These are phyloP conservation scores for Esox niger DNA, from an alignment of 2,113 vertebrate species.

Conservation along the genomic window DNA sequence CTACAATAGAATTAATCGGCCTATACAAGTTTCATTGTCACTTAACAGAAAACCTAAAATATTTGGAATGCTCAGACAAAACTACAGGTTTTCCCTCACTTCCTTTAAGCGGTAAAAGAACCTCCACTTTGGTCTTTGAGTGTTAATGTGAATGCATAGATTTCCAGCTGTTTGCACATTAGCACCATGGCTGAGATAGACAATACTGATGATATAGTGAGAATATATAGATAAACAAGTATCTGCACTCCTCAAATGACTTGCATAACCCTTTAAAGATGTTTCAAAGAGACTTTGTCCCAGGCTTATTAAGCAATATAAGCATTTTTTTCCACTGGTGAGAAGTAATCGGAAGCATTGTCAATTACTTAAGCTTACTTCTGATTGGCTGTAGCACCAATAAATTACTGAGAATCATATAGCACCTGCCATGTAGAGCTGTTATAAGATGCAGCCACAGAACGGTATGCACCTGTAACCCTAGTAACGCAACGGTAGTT, in stretches of 20 bases:
- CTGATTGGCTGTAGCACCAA: slow-evolving; percentile 37
- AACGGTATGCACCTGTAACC: neutral
- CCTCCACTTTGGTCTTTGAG: slow-evolving; percentile 64
- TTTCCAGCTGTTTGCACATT: slow-evolving; percentile 19
- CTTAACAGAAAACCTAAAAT: slow-evolving; percentile 37
- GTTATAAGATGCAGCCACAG: slow-evolving; percentile 2
- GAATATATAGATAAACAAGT: slow-evolving; percentile 7
- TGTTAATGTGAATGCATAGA: slow-evolving; percentile 47
- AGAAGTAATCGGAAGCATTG: slow-evolving; percentile 11
- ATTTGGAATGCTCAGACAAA: slow-evolving; percentile 55
- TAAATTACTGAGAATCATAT: slow-evolving; percentile 19
- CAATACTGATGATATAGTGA: slow-evolving; percentile 58
- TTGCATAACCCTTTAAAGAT: slow-evolving; percentile 41
- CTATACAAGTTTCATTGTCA: slow-evolving; percentile 18
- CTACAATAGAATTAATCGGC: slow-evolving; percentile 23
- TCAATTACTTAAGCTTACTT: slow-evolving; percentile 5
- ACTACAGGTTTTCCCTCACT: slow-evolving; percentile 60
- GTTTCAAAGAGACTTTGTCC: slow-evolving; percentile 54
- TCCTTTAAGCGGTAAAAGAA: slow-evolving; percentile 43
- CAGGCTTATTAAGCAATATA: slow-evolving; percentile 37
- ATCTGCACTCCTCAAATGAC: slow-evolving; percentile 54
- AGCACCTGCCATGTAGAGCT: neutral
- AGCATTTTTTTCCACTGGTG: neutral
- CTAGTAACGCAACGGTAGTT: slow-evolving; percentile 20
- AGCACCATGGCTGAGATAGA: slow-evolving; percentile 29